A percentile compares a stretch with the other conserved stretches of the same genome.
These are phyloP conservation scores for Ceratoteleas bidentatus DNA, from an alignment of 1,140 invertebrate species.

Conservation along the genomic window DNA sequence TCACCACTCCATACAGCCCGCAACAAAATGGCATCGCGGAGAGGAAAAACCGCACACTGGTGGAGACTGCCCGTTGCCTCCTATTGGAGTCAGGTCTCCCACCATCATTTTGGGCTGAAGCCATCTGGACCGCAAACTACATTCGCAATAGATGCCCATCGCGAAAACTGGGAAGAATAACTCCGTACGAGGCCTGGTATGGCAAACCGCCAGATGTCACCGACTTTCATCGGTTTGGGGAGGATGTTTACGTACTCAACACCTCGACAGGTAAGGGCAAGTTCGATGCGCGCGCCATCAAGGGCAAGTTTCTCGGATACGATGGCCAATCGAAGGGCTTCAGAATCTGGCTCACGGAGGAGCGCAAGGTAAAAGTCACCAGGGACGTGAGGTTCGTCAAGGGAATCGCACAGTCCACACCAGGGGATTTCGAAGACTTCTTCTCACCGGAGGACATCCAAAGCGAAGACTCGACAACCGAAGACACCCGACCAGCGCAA, in stretches of 20 bases:
- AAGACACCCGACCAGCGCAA: too few species aligned
- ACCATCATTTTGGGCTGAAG: not conserved
- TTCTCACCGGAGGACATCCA: too few species aligned
- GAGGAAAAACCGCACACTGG: too few species aligned
- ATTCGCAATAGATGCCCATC: not conserved
- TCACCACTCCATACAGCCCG: too few species aligned
- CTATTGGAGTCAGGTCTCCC: not conserved
- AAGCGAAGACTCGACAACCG: too few species aligned
- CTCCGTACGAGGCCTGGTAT: slow-evolving; percentile 5
- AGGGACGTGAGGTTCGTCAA: not conserved
- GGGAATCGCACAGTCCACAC: too few species aligned
- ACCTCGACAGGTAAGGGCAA: not conserved
- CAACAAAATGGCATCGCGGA: too few species aligned
- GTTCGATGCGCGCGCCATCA: not conserved
- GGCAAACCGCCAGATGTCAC: not conserved
- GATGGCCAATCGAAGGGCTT: not conserved
- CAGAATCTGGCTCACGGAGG: not conserved
- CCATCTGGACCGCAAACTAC: not conserved
- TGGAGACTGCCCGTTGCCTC: not conserved
- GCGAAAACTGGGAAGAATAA: not conserved
- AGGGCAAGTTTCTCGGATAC: not conserved
- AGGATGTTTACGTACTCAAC: not conserved
- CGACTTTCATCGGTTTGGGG: not conserved
- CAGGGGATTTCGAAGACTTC: too few species aligned
- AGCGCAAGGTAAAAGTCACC: not conserved